phyloP scores from a whole-genome alignment of 2,888 invertebrate species.

The Parthenolecanium corni region DNA sequence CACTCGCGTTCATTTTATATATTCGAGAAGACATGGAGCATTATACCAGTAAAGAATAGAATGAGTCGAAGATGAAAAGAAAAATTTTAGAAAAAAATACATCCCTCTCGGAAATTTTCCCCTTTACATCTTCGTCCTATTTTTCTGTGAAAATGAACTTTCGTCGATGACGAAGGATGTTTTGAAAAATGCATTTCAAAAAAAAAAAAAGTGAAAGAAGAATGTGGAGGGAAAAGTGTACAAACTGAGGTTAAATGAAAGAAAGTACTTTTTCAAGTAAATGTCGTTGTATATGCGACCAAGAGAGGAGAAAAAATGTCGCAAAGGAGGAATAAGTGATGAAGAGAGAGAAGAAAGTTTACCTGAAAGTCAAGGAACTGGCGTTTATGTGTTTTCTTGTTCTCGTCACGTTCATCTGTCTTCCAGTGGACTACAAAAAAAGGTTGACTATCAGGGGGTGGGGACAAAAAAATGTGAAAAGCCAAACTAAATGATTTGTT shows the following conservation, averaged over 20 bases:
- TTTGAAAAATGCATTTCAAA: background rate
- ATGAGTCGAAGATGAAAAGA: too few species aligned
- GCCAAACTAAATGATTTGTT: slow-evolving; percentile 28
- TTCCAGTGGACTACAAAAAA: slow-evolving; percentile 21
- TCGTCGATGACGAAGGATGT: slow-evolving; percentile 5
- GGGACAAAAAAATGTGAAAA: slow-evolving; percentile 26
- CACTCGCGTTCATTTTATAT: too few species aligned
- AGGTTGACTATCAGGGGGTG: background rate
- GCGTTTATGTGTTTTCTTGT: slow-evolving; percentile 21
- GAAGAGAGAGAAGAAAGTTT: slow-evolving; percentile 9
- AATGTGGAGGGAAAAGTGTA: slow-evolving; percentile 7
- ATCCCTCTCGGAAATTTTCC: too few species aligned
- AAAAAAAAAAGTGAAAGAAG: background rate
- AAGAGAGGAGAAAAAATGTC: slow-evolving; percentile 6
- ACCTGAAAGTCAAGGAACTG: slow-evolving; percentile 28
- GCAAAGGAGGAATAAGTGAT: background rate
- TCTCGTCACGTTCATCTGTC: slow-evolving; percentile 29
- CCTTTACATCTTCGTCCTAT: too few species aligned
- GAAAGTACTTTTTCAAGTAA: slow-evolving; percentile 13
- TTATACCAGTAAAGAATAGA: too few species aligned
- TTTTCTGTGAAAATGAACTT: too few species aligned
- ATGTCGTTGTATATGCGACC: too few species aligned
- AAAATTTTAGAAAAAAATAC: too few species aligned
- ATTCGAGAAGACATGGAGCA: too few species aligned
- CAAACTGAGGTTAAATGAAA: slow-evolving; percentile 17